These are phyloP conservation scores for Arbacia lixula DNA, from an alignment of 53 echinoderm and acorn worm species.

Conservation along the genomic window DNA sequence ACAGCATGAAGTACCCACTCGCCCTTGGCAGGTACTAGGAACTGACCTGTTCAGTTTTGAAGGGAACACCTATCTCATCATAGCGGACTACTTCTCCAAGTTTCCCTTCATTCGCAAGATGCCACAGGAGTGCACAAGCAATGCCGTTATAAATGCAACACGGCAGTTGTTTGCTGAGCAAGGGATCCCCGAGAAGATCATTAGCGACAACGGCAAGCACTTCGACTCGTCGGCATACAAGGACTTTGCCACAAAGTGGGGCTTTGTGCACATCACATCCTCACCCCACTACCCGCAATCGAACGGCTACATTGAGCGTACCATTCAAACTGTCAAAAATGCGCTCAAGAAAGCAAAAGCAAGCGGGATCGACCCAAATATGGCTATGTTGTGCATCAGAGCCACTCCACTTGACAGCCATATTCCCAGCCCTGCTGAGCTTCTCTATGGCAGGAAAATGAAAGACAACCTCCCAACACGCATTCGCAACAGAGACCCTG, in stretches of 20 bases:
- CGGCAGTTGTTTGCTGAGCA: conserved; percentile 66
- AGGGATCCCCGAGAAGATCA: conserved; percentile 63
- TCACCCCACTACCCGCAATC: conserved; percentile 71
- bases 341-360: conserved; percentile 57
- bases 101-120: conserved; percentile 65
- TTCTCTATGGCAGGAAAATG: conserved; percentile 54
- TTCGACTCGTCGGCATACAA: conserved; percentile 58
- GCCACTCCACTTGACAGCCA: conserved; percentile 58
- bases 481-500: conserved; percentile 7
- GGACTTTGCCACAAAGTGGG: conserved; percentile 69
- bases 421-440: conserved; percentile 52
- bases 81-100: conserved; percentile 71
- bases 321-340: conserved; percentile 70
- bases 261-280: conserved; percentile 71
- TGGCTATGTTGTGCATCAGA: conserved; percentile 47
- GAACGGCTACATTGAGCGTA: conserved; percentile 70
- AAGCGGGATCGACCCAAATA: conserved; percentile 35
- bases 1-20: conserved; percentile 43
- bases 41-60: conserved; percentile 60
- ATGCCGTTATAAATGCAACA: conserved; percentile 42
- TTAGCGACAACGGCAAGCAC: conserved; percentile 74
- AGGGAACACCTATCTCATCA: conserved; percentile 9
- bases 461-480: conserved; percentile 36
- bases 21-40: conserved; percentile 61
- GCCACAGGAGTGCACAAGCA: conserved; percentile 20